Base-by-base conservation (phyloP, 2,797 vertebrate species). In the Hapalemur alaotrensis region DNA sequence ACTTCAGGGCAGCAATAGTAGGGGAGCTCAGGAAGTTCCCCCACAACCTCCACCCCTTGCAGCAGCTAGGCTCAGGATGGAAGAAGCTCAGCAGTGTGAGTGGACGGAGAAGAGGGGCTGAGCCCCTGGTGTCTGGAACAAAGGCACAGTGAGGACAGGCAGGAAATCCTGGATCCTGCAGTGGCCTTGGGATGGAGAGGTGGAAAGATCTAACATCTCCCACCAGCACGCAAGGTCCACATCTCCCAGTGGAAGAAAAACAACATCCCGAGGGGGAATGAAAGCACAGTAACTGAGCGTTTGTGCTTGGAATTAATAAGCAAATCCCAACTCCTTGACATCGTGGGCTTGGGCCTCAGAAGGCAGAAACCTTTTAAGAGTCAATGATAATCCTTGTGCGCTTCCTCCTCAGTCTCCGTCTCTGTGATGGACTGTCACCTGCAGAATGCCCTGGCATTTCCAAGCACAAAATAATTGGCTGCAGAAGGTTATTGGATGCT, bases 401-500 rank as follows among this genome's bases (percentile, higher is more conserved):
- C 78, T 61, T 83, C 72, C 7, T 89, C 95, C 91, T 30, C 15
- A 8, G 91, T n/a, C 59, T 28, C 61, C 0, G 0, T 69, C 94
- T 81, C 79, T 32, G 38, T 94, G 96, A 97, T 89, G 52, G 89
- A 97, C 11, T 25, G 96, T 61, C 91, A 84, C 94, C 91, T 82
- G 89, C 61, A 9, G 2, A 15, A 76, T 0, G 10, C 67, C 65
- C 93, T 97, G 97, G 96, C 95, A 95, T 97, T 97, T 96, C 78
- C 82, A 86, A 1, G 2, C 89, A 70, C 41, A 76, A 50, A 87
- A 83, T 96, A 96, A 97, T 97, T 97, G 97, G 97, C 88, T 95
- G 30, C 79, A 52, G 94, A 86, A 82, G 52, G 80, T 57, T 89
- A 30, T 4, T 7, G 41, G 89, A 32, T 20, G 92, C 73, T 94